These are phyloP conservation scores for Galaxias olidus DNA, from an alignment of 2,797 vertebrate species.

Conservation along the genomic window DNA sequence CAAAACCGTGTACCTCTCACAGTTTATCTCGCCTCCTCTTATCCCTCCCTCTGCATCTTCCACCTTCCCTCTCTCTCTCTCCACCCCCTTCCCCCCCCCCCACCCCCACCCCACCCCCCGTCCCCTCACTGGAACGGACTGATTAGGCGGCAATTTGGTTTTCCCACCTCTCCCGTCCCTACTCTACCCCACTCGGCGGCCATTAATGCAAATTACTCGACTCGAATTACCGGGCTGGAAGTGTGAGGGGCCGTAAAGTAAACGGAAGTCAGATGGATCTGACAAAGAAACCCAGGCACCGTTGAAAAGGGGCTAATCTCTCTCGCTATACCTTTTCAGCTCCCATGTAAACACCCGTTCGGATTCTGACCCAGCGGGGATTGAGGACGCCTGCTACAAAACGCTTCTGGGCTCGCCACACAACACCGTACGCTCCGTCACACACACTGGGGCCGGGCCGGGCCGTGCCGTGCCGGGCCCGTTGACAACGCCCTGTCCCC, in stretches of 20 bases:
- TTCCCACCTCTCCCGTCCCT: conserved; percentile 38
- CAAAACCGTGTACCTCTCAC: no score
- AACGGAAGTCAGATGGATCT: conserved; percentile 56
- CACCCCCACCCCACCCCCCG: background rate
- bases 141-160: conserved; percentile 46
- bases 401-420: no score
- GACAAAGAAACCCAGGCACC: conserved; percentile 33
- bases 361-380: no score
- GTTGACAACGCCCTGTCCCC: no score
- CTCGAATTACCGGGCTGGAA: conserved; percentile 26
- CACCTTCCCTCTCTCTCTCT: conserved; percentile 2
- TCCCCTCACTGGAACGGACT: conserved; percentile 32
- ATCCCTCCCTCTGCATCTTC: conserved; percentile 8
- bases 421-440: no score
- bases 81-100: background rate
- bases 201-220: conserved; percentile 60
- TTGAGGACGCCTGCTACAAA: no score
- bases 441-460: no score
- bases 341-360: background rate
- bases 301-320: conserved; percentile 27
- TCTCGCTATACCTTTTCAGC: conserved; percentile 33
- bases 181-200: conserved; percentile 35
- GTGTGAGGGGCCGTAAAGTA: background rate
- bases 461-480: no score
- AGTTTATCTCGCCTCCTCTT: background rate